phyloP scores from a whole-genome alignment of 2,113 vertebrate genomes.

The Uria lomvia region DNA sequence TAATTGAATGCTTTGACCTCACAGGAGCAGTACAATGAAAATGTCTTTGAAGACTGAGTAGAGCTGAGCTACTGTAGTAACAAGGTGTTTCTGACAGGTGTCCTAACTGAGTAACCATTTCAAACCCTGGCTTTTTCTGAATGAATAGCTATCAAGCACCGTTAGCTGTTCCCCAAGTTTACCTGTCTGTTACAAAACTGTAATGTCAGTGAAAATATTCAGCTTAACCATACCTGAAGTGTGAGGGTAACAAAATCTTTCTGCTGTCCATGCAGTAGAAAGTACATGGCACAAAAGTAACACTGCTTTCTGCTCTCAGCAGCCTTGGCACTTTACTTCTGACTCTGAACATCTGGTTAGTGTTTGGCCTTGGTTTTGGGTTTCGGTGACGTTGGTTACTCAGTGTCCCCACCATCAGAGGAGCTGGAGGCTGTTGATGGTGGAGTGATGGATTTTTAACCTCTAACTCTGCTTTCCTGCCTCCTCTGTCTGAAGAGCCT shows the following conservation, averaged over 20 bases:
- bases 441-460: not conserved
- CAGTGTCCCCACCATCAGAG: not conserved
- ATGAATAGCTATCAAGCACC: not conserved
- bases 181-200: not conserved
- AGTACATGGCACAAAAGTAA: not conserved
- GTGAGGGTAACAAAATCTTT: not conserved
- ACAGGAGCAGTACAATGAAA: not conserved
- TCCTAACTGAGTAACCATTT: not conserved
- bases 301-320: fast-evolving
- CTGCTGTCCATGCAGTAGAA: not conserved
- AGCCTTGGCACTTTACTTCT: not conserved
- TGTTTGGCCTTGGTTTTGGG: not conserved
- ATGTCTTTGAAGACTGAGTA: not conserved
- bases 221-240: not conserved
- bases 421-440: not conserved
- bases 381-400: not conserved
- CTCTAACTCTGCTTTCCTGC: not conserved
- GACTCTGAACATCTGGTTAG: not conserved
- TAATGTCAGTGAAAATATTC: not conserved
- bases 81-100: not conserved
- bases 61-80: not conserved
- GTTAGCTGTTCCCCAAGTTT: not conserved
- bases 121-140: not conserved
- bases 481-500: not conserved
- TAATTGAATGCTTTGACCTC: slow-evolving; percentile 10